Evolutionary conservation across 2,888 invertebrate species (phyloP).

Genomic region (Metallyticus violacea): DNA sequence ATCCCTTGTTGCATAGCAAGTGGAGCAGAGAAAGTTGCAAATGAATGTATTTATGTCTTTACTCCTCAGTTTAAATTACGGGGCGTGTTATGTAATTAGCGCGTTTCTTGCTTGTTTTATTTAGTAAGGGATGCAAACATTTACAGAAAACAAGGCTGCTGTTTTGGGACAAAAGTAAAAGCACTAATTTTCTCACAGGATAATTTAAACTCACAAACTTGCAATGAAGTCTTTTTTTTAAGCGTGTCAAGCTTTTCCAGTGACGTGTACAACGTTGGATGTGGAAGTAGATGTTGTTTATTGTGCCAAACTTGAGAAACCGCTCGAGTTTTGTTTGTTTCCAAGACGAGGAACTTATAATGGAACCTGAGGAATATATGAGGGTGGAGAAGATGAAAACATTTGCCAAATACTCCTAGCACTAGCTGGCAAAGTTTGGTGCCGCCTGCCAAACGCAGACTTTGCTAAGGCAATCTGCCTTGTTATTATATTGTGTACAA

Average conservation of each 20-base stretch:
- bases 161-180: not conserved
- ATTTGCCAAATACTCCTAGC: not conserved
- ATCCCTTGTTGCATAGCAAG: too few species aligned
- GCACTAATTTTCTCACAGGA: not conserved
- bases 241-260: not conserved
- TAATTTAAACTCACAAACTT: not conserved
- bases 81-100: not conserved
- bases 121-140: not conserved
- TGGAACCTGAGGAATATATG: not conserved
- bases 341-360: not conserved
- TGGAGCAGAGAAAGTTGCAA: too few species aligned
- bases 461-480: not conserved
- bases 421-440: not conserved
- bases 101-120: not conserved
- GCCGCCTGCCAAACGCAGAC: slow-evolving; percentile 12
- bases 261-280: not conserved
- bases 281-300: too few species aligned
- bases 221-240: too few species aligned
- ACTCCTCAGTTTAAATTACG: not conserved
- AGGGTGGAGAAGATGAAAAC: too few species aligned
- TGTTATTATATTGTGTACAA: not conserved
- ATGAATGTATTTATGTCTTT: too few species aligned
- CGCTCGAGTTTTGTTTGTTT: not conserved
- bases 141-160: not conserved
- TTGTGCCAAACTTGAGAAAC: not conserved